phyloP scores from a whole-genome alignment of 2,113 vertebrate genomes.

The Ivindomyrus marchei region DNA sequence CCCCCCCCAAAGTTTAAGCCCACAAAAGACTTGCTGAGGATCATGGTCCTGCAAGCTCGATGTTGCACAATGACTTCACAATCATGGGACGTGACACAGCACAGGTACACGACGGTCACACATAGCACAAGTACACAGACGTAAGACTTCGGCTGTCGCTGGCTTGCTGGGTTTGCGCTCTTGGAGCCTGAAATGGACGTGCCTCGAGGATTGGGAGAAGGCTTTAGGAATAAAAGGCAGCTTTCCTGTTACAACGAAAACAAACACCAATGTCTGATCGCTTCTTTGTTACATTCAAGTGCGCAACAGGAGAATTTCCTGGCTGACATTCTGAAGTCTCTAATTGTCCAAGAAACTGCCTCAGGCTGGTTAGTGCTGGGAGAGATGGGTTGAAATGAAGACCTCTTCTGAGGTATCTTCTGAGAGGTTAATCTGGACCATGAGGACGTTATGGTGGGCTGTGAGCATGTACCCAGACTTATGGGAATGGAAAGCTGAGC shows the following conservation, averaged over 20 bases:
- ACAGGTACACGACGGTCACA: background rate
- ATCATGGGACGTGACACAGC: background rate
- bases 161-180: background rate
- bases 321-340: background rate
- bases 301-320: background rate
- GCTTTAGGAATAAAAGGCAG: background rate
- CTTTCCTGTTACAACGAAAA: background rate
- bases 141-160: background rate
- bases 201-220: background rate
- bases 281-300: background rate
- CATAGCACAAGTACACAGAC: constrained; percentile 17
- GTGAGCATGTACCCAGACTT: background rate
- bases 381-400: background rate
- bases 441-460: background rate
- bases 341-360: background rate
- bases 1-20: background rate
- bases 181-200: background rate
- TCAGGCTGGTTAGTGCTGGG: background rate
- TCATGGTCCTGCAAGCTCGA: background rate
- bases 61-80: background rate
- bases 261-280: background rate
- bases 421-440: background rate
- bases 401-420: background rate
- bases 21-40: background rate
- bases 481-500: background rate